phyloP scores from a whole-genome alignment of 2,113 vertebrate genomes.

The Silurus glanis region DNA sequence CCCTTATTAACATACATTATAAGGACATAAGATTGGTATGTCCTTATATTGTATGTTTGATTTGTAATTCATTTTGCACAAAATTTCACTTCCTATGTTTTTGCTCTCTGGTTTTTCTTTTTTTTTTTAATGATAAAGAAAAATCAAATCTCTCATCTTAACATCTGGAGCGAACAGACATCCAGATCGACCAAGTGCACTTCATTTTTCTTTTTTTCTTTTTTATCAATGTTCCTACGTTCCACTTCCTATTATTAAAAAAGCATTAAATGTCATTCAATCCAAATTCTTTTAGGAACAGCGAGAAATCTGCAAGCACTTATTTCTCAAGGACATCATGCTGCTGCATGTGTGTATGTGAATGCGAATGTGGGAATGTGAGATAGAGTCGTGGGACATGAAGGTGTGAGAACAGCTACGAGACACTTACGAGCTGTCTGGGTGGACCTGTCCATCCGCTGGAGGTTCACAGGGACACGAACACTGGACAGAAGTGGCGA shows the following conservation, averaged over 20 bases:
- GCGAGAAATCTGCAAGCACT: constrained; percentile 39
- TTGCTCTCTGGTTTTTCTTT: no score
- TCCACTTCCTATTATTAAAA: neutral
- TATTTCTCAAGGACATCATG: constrained; percentile 25
- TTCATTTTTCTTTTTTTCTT: neutral
- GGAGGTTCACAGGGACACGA: constrained; percentile 27
- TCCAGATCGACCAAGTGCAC: neutral
- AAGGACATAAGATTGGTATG: no score
- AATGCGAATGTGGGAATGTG: neutral
- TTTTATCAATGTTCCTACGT: neutral
- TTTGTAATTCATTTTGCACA: no score
- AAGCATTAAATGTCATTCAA: constrained; percentile 20
- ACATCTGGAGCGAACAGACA: no score
- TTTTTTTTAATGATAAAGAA: no score
- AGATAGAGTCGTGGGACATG: neutral
- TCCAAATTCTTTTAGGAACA: neutral
- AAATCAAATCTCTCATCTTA: no score
- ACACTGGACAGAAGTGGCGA: constrained; percentile 36
- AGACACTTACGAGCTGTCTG: constrained; percentile 38
- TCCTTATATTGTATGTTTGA: no score
- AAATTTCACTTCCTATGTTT: no score
- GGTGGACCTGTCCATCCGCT: constrained; percentile 55
- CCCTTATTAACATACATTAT: no score
- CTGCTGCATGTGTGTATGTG: neutral
- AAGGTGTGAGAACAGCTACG: constrained; percentile 32